Percentiles rank a stretch among this genome's conserved stretches.
These are phyloP conservation scores for Harpagus bidentatus DNA, from an alignment of 2,113 vertebrate genomes.

Conservation along the genomic window DNA sequence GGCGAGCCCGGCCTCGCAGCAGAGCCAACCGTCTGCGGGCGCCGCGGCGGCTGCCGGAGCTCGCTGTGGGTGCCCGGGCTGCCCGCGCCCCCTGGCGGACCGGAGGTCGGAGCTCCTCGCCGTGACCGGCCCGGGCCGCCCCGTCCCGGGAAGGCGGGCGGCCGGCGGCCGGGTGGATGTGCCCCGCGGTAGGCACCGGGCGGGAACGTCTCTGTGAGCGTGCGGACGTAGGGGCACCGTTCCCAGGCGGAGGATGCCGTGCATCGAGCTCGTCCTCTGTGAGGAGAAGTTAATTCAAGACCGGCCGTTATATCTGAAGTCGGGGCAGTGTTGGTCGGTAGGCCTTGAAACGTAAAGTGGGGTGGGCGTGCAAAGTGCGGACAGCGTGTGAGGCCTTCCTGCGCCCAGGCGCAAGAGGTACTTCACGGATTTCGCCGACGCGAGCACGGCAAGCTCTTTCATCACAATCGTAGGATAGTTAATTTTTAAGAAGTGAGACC, in stretches of 20 bases:
- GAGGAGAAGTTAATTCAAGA: too few relatives aligned
- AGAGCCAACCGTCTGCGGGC: too few relatives aligned
- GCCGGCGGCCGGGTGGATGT: rapidly evolving
- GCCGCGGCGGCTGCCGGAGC: too few relatives aligned
- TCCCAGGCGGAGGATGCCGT: neutral
- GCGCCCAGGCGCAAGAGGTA: too few relatives aligned
- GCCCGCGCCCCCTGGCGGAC: too few relatives aligned
- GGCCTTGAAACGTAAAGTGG: neutral
- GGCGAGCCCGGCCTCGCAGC: too few relatives aligned
- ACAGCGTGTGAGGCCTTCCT: rapidly evolving
- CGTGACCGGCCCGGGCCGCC: too few relatives aligned
- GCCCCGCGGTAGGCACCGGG: rapidly evolving
- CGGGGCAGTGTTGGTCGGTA: neutral
- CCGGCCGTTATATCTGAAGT: rapidly evolving
- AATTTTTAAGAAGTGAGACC: neutral
- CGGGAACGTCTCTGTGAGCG: rapidly evolving
- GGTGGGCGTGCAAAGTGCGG: rapidly evolving
- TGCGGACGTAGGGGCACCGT: rapidly evolving
- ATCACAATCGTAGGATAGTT: neutral
- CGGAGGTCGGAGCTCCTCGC: too few relatives aligned
- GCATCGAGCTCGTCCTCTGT: neutral
- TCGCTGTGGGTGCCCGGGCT: too few relatives aligned
- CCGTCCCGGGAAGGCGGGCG: too few relatives aligned
- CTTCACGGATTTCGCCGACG: rapidly evolving
- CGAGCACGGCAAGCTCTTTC: rapidly evolving